These are phyloP conservation scores for Sebastes cheni DNA, from an alignment of 2,797 vertebrate species.

Conservation along the genomic window DNA sequence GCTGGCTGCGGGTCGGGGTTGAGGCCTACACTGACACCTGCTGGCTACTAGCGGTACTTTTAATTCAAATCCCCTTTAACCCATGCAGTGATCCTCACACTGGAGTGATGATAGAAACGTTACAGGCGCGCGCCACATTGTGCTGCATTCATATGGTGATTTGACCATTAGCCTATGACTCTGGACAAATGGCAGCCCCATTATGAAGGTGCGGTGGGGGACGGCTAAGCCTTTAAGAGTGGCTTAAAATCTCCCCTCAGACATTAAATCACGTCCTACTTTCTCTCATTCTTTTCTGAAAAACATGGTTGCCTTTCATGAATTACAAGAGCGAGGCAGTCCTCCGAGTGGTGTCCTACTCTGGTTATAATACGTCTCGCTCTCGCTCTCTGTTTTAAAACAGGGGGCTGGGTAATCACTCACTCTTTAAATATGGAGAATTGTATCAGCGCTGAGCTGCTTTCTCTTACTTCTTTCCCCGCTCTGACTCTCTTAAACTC, in stretches of 20 bases:
- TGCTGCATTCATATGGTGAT: slow-evolving; percentile 60
- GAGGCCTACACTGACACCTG: slow-evolving; percentile 72
- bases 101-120: slow-evolving; percentile 40
- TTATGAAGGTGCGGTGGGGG: slow-evolving; percentile 53
- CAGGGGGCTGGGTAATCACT: neutral
- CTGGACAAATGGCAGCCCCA: slow-evolving; percentile 55
- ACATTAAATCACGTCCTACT: slow-evolving; percentile 61
- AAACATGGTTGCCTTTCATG: slow-evolving; percentile 55
- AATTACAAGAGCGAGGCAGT: slow-evolving; percentile 48
- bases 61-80: slow-evolving; percentile 36
- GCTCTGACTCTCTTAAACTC: neutral
- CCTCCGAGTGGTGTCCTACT: slow-evolving; percentile 52
- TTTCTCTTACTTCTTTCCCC: slow-evolving; percentile 7
- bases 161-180: slow-evolving; percentile 65
- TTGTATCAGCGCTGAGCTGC: slow-evolving; percentile 2
- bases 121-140: slow-evolving; percentile 2
- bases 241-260: slow-evolving; percentile 63
- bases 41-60: slow-evolving; percentile 35
- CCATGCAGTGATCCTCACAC: slow-evolving; percentile 49
- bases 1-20: neutral
- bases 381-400: neutral
- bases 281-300: slow-evolving; percentile 22
- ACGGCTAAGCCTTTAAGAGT: slow-evolving; percentile 66
- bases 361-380: slow-evolving; percentile 16
- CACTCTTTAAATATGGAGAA: slow-evolving; percentile 18